Evolutionary conservation across 64 coral and sea anemone species (phyloP).

Genomic region (Exaiptasia diaphana): DNA sequence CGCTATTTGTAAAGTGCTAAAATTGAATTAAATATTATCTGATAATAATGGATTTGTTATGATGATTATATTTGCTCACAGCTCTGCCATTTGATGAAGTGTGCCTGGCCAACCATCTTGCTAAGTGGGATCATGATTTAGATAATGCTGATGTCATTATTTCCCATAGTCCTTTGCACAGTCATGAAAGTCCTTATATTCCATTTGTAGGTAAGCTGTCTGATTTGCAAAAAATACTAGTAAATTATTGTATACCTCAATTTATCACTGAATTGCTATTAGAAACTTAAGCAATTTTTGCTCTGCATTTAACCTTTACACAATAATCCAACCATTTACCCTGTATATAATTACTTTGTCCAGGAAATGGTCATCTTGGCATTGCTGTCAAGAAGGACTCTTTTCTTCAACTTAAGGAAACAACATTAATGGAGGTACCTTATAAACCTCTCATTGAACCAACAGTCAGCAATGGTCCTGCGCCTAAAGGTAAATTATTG

Average conservation of each 20-base stretch:
- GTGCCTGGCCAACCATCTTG: slow-evolving; percentile 70
- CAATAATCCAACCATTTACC: too few relatives aligned
- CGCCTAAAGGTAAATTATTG: slow-evolving; percentile 11
- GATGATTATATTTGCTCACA: too few relatives aligned
- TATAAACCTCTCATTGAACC: slow-evolving; percentile 38
- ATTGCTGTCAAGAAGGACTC: slow-evolving; percentile 40
- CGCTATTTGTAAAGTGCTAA: too few relatives aligned
- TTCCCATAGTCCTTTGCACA: slow-evolving; percentile 66
- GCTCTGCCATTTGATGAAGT: slow-evolving; percentile 70
- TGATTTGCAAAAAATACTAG: too few relatives aligned
- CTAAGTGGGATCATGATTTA: slow-evolving; percentile 69
- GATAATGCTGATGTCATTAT: slow-evolving; percentile 73
- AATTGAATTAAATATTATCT: too few relatives aligned
- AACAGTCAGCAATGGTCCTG: not conserved
- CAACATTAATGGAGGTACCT: slow-evolving; percentile 25
- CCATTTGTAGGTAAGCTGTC: slow-evolving; percentile 88
- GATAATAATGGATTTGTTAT: too few relatives aligned
- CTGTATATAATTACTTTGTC: not conserved
- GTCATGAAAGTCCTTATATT: slow-evolving; percentile 62
- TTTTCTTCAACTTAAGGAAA: slow-evolving; percentile 44
- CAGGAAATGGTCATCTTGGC: slow-evolving; percentile 84
- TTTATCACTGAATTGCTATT: too few relatives aligned
- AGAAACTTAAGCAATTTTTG: too few relatives aligned
- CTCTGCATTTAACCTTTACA: too few relatives aligned
- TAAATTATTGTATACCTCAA: too few relatives aligned